Evolutionary conservation across 2,113 vertebrate genomes (phyloP).

Genomic region (Hystrix cristata): DNA sequence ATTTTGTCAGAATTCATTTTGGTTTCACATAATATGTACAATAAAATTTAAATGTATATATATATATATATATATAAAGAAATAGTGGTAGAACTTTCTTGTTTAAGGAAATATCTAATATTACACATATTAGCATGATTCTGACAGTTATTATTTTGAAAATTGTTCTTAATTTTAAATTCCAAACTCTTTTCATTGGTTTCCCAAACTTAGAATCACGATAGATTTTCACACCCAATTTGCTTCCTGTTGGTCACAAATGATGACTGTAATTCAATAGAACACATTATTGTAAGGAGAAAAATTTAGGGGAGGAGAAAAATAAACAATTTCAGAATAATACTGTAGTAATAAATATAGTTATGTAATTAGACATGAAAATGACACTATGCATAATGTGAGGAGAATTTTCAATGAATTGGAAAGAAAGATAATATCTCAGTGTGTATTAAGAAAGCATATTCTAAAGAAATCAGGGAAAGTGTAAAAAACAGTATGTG

Average conservation of each 20-base stretch:
- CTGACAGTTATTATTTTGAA: neutral
- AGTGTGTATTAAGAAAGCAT: neutral
- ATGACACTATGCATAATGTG: neutral
- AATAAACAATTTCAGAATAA: neutral
- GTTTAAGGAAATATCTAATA: neutral
- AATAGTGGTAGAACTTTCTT: neutral
- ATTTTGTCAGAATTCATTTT: constrained; percentile 21
- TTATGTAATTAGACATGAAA: neutral
- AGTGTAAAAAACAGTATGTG: neutral
- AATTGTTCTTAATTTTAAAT: constrained; percentile 28
- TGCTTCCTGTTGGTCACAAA: neutral
- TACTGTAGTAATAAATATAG: neutral
- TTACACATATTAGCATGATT: neutral
- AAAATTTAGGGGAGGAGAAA: neutral
- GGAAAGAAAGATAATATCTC: neutral
- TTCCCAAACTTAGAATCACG: neutral
- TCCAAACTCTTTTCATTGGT: neutral
- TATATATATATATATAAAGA: neutral
- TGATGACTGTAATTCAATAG: neutral
- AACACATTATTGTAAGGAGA: neutral
- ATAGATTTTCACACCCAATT: neutral
- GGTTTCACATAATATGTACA: neutral
- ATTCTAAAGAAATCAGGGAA: neutral
- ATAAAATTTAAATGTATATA: neutral
- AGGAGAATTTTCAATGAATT: neutral